These are phyloP conservation scores for Polyploca ridens DNA, from an alignment of 2,888 invertebrate species.

Conservation along the genomic window DNA sequence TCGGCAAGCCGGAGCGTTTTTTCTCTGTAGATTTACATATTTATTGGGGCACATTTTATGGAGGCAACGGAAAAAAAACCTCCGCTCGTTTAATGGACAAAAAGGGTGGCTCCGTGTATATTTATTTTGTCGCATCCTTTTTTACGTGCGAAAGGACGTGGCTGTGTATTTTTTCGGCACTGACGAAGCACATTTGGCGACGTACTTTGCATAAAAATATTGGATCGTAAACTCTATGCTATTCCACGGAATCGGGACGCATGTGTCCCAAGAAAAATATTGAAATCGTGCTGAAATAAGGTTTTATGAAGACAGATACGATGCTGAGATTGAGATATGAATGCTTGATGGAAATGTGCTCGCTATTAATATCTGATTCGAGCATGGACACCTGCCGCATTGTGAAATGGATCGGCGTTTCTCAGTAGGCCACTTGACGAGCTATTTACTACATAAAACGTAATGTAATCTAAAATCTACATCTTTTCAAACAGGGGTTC, in stretches of 20 bases:
- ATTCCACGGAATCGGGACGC: slow-evolving; percentile 68
- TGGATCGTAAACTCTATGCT: slow-evolving; percentile 76
- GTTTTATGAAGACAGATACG: slow-evolving; percentile 68
- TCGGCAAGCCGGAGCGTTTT: slow-evolving; percentile 60
- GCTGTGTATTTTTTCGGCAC: slow-evolving; percentile 75
- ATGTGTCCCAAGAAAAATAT: slow-evolving; percentile 73
- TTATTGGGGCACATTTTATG: slow-evolving; percentile 85
- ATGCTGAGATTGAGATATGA: slow-evolving; percentile 67
- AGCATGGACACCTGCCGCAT: slow-evolving; percentile 46
- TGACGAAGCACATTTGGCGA: slow-evolving; percentile 80
- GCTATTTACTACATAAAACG: not conserved
- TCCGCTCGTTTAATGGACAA: slow-evolving; percentile 82
- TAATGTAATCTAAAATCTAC: not conserved
- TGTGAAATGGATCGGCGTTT: not conserved
- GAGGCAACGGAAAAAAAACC: slow-evolving; percentile 75
- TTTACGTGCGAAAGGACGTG: slow-evolving; percentile 81
- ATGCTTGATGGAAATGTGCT: slow-evolving; percentile 46
- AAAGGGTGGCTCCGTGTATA: slow-evolving; percentile 83
- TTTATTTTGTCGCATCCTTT: slow-evolving; percentile 84
- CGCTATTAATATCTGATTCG: slow-evolving; percentile 52
- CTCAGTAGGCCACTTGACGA: not conserved
- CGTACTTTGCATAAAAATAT: slow-evolving; percentile 84
- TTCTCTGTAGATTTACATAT: slow-evolving; percentile 81
- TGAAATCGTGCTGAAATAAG: slow-evolving; percentile 67
- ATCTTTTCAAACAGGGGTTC: too few species aligned